Percentiles rank a stretch among this genome's conserved stretches.
Evolutionary conservation across 2,113 vertebrate genomes (phyloP).

Genomic region (Pluvialis apricaria): DNA sequence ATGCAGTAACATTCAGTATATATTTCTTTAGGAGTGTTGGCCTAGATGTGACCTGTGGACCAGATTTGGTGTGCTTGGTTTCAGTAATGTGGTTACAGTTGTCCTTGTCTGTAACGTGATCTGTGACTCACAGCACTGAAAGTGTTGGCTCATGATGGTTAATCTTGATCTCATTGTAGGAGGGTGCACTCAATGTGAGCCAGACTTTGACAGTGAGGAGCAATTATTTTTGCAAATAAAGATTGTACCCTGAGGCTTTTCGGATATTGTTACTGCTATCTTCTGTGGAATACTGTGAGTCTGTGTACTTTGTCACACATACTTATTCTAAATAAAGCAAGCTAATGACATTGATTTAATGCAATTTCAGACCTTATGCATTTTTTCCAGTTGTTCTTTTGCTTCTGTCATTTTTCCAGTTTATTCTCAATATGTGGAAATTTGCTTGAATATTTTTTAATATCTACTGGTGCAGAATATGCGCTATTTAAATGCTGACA

Average conservation of each 20-base stretch:
- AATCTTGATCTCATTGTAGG: not conserved
- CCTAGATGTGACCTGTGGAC: not conserved
- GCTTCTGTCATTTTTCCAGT: not conserved
- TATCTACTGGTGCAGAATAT: not conserved
- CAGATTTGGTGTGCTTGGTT: not conserved
- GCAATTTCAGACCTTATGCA: not conserved
- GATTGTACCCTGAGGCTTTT: not conserved
- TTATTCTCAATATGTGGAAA: not conserved
- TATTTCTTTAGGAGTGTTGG: not conserved
- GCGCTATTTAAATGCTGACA: not conserved
- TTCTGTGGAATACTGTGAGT: not conserved
- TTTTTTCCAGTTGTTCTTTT: not conserved
- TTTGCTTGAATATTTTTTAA: not conserved
- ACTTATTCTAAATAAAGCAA: not conserved
- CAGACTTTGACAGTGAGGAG: not conserved
- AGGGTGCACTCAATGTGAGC: not conserved
- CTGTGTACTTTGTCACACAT: not conserved
- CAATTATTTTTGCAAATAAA: not conserved
- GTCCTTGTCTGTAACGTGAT: not conserved
- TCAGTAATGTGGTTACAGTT: not conserved
- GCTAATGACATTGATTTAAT: not conserved
- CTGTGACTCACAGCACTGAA: not conserved
- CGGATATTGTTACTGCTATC: not conserved
- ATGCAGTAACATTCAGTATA: not conserved
- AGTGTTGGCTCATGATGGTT: not conserved